A percentile compares a stretch with the other conserved stretches of the same genome.
Conservation (phyloP, 2,113 vertebrate species). For the Nettapus auritus region DNA sequence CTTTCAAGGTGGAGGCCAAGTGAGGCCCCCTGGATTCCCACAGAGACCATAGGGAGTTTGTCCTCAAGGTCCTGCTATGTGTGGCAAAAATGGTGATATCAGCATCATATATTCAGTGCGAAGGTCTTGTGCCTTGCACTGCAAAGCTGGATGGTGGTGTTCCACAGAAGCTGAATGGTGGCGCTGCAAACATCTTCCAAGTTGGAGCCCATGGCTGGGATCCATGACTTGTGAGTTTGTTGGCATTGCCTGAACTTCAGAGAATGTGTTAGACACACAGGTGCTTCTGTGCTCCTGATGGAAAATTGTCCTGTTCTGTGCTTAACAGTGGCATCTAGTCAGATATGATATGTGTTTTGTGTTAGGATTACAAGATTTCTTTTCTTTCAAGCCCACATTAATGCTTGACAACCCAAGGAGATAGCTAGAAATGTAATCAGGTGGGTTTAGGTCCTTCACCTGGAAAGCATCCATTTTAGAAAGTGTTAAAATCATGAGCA, state of each 20-base stretch:
- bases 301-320: background rate
- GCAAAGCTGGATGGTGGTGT: background rate
- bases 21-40: background rate
- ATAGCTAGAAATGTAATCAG: background rate
- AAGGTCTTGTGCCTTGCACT: background rate
- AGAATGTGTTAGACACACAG: rapidly evolving
- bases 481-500: background rate
- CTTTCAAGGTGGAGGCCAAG: background rate
- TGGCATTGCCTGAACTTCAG: background rate
- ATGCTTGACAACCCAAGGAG: background rate
- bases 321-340: background rate
- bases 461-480: background rate
- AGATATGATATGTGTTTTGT: rapidly evolving
- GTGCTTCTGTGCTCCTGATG: background rate
- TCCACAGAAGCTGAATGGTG: background rate
- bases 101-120: background rate
- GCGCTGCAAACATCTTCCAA: background rate
- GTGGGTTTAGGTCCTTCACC: background rate
- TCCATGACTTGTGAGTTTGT: rapidly evolving
- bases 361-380: background rate
- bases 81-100: background rate
- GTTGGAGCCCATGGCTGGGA: background rate
- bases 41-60: background rate
- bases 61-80: background rate
- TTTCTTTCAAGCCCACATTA: background rate